Evolutionary conservation across 2,113 vertebrate genomes (phyloP).

Genomic region (Prunella himalayana): DNA sequence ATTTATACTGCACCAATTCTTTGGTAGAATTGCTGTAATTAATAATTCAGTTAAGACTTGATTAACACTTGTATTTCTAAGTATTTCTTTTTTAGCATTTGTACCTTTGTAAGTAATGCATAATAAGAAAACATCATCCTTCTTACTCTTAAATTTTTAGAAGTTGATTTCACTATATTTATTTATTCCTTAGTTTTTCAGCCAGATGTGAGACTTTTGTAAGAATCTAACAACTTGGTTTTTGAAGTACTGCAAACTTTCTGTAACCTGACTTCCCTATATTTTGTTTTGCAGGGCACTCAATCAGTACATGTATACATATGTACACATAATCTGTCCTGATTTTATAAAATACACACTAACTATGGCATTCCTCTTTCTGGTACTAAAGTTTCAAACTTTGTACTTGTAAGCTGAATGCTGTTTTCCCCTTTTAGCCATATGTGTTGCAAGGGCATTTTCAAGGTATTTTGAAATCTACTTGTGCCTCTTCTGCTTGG

Average conservation of each 20-base stretch:
- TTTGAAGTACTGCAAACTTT: not conserved
- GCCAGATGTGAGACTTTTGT: not conserved
- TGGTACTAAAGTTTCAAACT: not conserved
- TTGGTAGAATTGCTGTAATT: not conserved
- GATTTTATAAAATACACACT: not conserved
- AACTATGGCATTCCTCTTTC: not conserved
- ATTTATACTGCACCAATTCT: not conserved
- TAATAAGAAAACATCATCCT: not conserved
- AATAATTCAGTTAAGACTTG: not conserved
- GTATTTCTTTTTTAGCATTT: not conserved
- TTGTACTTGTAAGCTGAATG: not conserved
- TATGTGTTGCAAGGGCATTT: not conserved
- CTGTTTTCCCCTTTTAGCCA: not conserved
- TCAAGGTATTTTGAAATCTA: not conserved
- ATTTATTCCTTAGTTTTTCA: not conserved
- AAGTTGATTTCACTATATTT: not conserved
- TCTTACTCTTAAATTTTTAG: not conserved
- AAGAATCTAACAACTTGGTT: not conserved
- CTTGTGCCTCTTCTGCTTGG: not conserved
- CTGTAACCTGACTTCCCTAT: not conserved
- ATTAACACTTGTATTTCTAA: not conserved
- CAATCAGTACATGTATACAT: not conserved
- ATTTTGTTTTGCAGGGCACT: not conserved
- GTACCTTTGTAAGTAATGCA: not conserved
- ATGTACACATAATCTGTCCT: fast-evolving